Percentiles rank a stretch among this genome's conserved stretches.
These are phyloP conservation scores for Cyrtonyx montezumae DNA, from an alignment of 2,113 vertebrate species.

Conservation along the genomic window DNA sequence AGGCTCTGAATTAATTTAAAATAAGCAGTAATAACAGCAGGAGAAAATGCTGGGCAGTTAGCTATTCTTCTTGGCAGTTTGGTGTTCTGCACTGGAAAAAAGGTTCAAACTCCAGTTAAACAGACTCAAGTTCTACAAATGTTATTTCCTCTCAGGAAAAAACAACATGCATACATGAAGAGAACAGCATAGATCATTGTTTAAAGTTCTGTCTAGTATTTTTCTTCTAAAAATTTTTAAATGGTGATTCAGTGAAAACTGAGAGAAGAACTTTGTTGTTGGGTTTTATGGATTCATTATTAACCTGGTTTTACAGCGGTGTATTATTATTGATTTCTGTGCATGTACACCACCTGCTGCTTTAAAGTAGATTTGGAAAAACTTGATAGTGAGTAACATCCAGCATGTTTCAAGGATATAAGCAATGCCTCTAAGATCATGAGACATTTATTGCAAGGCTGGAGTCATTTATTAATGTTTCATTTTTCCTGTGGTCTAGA, in stretches of 20 bases:
- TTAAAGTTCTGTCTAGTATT: background rate
- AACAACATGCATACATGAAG: background rate
- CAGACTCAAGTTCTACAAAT: background rate
- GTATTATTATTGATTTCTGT: slow-evolving; percentile 29
- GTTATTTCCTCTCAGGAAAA: background rate
- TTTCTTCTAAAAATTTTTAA: slow-evolving; percentile 13
- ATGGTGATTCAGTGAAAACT: background rate
- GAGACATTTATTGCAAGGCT: background rate
- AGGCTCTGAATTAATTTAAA: background rate
- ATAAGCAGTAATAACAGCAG: background rate
- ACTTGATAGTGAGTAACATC: background rate
- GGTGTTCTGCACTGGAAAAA: background rate
- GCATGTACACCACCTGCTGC: background rate
- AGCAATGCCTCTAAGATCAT: background rate
- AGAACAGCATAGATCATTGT: background rate
- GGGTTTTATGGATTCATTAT: slow-evolving; percentile 9
- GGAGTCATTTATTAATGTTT: background rate
- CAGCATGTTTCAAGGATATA: background rate
- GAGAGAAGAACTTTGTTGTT: background rate
- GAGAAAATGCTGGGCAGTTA: background rate
- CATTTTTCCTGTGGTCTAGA: background rate
- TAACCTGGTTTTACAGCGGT: slow-evolving; percentile 9
- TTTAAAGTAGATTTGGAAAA: slow-evolving; percentile 29
- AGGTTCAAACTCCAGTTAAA: background rate
- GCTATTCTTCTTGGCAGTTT: background rate